A percentile compares a stretch with the other conserved stretches of the same genome.
phyloP scores from a whole-genome alignment of 2,888 invertebrate species.

The Lithodes maja region DNA sequence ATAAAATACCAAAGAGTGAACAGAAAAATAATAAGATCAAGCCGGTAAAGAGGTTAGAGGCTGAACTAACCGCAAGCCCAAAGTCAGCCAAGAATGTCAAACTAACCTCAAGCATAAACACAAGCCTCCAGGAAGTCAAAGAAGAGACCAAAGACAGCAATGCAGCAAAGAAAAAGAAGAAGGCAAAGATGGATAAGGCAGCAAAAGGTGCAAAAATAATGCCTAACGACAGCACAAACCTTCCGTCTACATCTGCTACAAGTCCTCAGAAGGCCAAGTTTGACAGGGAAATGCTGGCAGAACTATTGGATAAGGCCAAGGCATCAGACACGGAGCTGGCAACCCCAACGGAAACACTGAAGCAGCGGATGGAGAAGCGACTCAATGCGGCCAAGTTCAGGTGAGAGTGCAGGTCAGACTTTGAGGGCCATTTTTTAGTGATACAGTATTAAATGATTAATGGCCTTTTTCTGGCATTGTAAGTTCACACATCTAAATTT shows the following conservation, averaged over 20 bases:
- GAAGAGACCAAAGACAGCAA: not conserved
- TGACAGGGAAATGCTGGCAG: conserved; percentile 7
- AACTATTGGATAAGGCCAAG: conserved; percentile 30
- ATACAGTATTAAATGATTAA: too few relatives aligned
- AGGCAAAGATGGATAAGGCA: too few relatives aligned
- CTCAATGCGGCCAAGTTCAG: conserved; percentile 53
- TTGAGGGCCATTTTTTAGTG: too few relatives aligned
- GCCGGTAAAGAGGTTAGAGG: not conserved
- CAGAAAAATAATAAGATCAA: not conserved
- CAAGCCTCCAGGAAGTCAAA: not conserved
- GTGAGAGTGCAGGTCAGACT: not conserved
- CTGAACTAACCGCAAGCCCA: not conserved
- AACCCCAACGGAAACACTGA: conserved; percentile 13
- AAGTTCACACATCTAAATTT: too few relatives aligned
- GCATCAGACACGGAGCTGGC: not conserved
- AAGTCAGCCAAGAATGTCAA: too few relatives aligned
- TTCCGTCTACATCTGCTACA: too few relatives aligned
- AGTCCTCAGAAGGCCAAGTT: conserved; percentile 7
- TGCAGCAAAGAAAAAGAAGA: too few relatives aligned
- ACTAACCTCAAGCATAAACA: not conserved
- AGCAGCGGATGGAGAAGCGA: conserved; percentile 35
- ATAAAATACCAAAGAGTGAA: not conserved
- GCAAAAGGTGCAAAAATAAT: too few relatives aligned
- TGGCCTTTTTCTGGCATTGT: too few relatives aligned
- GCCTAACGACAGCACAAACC: too few relatives aligned